Percentiles rank a stretch among this genome's conserved stretches.
phyloP scores from a whole-genome alignment of 2,113 vertebrate genomes.

The Morone chrysops region DNA sequence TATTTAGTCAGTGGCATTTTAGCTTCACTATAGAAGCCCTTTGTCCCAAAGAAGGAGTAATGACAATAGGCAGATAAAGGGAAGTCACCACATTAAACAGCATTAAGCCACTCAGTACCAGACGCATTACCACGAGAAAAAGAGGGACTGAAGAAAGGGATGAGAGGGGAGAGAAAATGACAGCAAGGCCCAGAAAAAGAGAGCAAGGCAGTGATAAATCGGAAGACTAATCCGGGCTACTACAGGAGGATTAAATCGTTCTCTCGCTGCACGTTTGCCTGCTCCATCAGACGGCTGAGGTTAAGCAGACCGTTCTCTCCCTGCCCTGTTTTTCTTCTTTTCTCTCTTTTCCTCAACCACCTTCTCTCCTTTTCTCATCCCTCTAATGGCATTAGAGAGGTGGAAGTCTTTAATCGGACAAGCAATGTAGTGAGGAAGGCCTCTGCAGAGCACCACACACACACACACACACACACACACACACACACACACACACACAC shows the following conservation, averaged over 20 bases:
- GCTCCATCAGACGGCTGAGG: conserved; percentile 61
- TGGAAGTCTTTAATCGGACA: conserved; percentile 67
- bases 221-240: conserved; percentile 76
- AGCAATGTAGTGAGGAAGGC: conserved; percentile 34
- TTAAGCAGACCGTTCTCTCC: conserved; percentile 68
- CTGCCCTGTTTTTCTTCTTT: conserved; percentile 19
- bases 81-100: conserved; percentile 75
- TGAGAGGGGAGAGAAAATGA: conserved; percentile 60
- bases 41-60: conserved; percentile 67
- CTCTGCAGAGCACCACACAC: conserved; percentile 13
- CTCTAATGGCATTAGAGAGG: conserved; percentile 72
- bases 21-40: conserved; percentile 40
- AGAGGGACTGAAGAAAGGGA: conserved; percentile 63
- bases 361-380: conserved; percentile 43
- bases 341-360: conserved; percentile 46
- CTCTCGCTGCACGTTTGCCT: conserved; percentile 46
- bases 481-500: conserved; percentile 9
- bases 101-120: conserved; percentile 78
- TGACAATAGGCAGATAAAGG: conserved; percentile 76
- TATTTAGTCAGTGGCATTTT: conserved; percentile 33
- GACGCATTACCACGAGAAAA: conserved; percentile 62
- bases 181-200: conserved; percentile 56
- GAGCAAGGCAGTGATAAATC: conserved; percentile 70
- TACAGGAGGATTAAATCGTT: conserved; percentile 76
- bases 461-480: neutral